These are phyloP conservation scores for Drosophila nigrodunni DNA, from an alignment of 1,140 invertebrate species.

Conservation along the genomic window DNA sequence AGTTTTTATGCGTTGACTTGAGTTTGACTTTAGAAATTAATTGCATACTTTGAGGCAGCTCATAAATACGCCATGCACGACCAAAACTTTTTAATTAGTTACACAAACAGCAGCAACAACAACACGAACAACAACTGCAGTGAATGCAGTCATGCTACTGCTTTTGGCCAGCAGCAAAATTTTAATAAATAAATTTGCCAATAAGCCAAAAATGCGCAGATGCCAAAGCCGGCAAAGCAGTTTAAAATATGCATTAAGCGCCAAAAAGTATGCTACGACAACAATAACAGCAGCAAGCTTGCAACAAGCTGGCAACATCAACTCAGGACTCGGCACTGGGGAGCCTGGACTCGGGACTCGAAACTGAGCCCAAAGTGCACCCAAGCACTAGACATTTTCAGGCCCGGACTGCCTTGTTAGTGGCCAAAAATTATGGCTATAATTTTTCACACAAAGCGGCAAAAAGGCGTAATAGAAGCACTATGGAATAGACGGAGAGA, in stretches of 20 bases:
- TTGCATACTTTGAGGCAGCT: conserved; percentile 68
- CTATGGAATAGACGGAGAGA: not conserved
- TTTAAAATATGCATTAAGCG: conserved; percentile 79
- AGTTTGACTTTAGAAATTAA: conserved; percentile 63
- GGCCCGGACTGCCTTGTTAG: conserved; percentile 63
- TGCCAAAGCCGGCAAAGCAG: conserved; percentile 41
- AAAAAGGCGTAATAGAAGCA: conserved; percentile 8
- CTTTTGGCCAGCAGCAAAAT: conserved; percentile 53
- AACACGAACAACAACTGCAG: conserved; percentile 2
- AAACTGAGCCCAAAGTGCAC: conserved; percentile 2
- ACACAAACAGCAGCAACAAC: conserved; percentile 58
- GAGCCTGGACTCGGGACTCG: not conserved
- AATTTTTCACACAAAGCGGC: conserved; percentile 67
- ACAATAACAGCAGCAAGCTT: conserved; percentile 20
- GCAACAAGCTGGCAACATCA: conserved; percentile 40
- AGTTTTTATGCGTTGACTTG: conserved; percentile 48
- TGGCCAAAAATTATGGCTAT: conserved; percentile 78
- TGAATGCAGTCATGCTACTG: conserved; percentile 37
- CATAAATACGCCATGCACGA: conserved; percentile 47
- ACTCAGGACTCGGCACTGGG: not conserved
- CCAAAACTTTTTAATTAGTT: conserved; percentile 69
- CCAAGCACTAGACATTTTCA: conserved; percentile 36
- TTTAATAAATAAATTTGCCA: conserved; percentile 81
- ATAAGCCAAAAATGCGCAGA: conserved; percentile 74
- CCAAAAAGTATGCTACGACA: conserved; percentile 57